Evolutionary conservation across 64 coral and sea anemone species (phyloP).

Genomic region (Orbicella faveolata): DNA sequence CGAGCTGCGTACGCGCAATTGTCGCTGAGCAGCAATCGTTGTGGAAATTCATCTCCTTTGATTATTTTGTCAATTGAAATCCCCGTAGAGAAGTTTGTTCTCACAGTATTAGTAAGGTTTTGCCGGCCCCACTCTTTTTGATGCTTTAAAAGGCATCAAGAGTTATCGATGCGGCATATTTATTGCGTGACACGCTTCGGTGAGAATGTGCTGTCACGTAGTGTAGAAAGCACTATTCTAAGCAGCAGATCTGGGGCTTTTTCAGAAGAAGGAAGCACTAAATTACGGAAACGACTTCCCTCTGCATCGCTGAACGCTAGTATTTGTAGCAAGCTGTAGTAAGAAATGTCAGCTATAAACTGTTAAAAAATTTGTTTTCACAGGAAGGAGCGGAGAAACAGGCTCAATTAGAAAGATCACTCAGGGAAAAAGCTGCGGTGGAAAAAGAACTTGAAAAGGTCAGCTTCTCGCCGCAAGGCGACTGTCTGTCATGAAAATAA

Average conservation of each 20-base stretch:
- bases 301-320: no score
- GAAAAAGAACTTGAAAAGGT: slow-evolving; percentile 98
- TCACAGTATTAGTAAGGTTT: no score
- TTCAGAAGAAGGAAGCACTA: no score
- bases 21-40: no score
- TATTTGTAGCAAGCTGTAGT: no score
- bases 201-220: not conserved
- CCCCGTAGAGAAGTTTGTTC: not conserved
- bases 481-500: not conserved
- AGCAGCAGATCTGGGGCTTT: no score
- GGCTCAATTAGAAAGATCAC: slow-evolving; percentile 84
- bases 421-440: slow-evolving; percentile 88
- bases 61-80: not conserved
- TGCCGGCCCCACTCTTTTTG: no score
- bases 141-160: not conserved
- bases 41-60: no score
- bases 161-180: not conserved
- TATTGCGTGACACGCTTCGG: not conserved
- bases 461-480: not conserved
- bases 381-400: slow-evolving; percentile 97
- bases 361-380: not conserved
- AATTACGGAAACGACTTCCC: no score
- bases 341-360: no score
- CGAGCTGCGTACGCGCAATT: no score
- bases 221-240: not conserved